Conservation (phyloP, 1,140 invertebrate genomes). For the Atopsyche davidsoni region DNA sequence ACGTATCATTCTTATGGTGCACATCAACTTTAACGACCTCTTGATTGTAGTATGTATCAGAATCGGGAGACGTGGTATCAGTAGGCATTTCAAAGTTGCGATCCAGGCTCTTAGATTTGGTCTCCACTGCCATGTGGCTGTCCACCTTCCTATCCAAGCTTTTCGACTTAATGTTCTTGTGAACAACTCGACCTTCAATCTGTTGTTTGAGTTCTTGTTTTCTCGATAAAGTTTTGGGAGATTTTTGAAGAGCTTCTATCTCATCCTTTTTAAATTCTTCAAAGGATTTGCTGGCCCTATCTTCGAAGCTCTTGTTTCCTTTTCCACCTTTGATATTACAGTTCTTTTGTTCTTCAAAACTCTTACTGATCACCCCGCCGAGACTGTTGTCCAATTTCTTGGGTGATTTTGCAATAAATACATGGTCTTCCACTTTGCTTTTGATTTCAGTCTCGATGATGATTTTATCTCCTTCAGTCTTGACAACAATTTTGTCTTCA, state of each 20-base stretch:
- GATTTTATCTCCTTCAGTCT: conserved; percentile 57
- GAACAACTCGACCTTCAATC: conserved; percentile 55
- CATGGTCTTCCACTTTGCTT: conserved; percentile 56
- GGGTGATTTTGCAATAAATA: conserved; percentile 64
- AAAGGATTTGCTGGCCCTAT: conserved; percentile 52
- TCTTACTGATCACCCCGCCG: conserved; percentile 58
- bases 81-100: conserved; percentile 44
- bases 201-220: conserved; percentile 56
- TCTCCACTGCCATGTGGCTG: conserved; percentile 47
- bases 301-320: conserved; percentile 54
- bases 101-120: conserved; percentile 56
- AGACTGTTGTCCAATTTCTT: conserved; percentile 60
- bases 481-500: conserved; percentile 59
- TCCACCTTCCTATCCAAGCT: conserved; percentile 51
- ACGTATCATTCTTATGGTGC: conserved; percentile 34
- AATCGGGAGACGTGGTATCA: conserved; percentile 31
- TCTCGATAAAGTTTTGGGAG: conserved; percentile 53
- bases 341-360: conserved; percentile 56
- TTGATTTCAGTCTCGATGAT: conserved; percentile 58
- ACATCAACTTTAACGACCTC: conserved; percentile 47
- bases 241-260: conserved; percentile 48
- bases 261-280: conserved; percentile 54
- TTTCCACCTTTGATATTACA: conserved; percentile 48
- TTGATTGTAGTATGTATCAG: conserved; percentile 42
- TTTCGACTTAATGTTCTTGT: conserved; percentile 52